These are phyloP conservation scores for Gambusia holbrooki DNA, from an alignment of 2,113 vertebrate genomes.

Conservation along the genomic window DNA sequence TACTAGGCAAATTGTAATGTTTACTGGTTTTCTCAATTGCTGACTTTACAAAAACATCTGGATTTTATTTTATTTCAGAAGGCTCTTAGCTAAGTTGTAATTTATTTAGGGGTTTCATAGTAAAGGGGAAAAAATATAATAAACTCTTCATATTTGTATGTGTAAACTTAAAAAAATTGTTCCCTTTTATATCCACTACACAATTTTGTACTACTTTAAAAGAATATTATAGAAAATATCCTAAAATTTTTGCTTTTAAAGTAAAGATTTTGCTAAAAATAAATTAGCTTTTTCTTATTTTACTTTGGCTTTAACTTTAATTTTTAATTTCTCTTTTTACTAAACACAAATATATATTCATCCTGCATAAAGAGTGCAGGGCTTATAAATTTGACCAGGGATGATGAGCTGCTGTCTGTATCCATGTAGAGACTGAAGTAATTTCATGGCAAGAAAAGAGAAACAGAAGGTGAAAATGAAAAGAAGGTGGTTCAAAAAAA, in stretches of 20 bases:
- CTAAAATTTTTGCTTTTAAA: neutral
- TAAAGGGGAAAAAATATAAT: neutral
- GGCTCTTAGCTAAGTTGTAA: neutral
- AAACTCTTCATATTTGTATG: neutral
- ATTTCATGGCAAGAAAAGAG: conserved; percentile 32
- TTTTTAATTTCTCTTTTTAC: neutral
- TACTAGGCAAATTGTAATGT: no score
- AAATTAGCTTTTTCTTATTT: neutral
- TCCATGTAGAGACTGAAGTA: conserved; percentile 37
- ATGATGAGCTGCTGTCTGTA: conserved; percentile 22
- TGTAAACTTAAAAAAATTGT: neutral
- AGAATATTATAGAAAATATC: neutral
- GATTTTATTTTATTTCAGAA: neutral
- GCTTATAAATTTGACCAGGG: conserved; percentile 22
- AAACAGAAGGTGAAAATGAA: conserved; percentile 14
- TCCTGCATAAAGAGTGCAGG: neutral
- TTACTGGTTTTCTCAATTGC: no score
- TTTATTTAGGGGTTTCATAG: neutral
- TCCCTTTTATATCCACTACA: neutral
- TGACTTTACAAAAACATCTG: no score
- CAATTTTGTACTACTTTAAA: no score
- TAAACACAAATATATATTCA: conserved; percentile 7
- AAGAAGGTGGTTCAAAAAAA: conserved; percentile 4
- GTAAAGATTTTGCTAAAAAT: neutral
- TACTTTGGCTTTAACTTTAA: neutral